Base-by-base conservation (phyloP, 2,113 vertebrate species). In the Nothobranchius furzeri region DNA sequence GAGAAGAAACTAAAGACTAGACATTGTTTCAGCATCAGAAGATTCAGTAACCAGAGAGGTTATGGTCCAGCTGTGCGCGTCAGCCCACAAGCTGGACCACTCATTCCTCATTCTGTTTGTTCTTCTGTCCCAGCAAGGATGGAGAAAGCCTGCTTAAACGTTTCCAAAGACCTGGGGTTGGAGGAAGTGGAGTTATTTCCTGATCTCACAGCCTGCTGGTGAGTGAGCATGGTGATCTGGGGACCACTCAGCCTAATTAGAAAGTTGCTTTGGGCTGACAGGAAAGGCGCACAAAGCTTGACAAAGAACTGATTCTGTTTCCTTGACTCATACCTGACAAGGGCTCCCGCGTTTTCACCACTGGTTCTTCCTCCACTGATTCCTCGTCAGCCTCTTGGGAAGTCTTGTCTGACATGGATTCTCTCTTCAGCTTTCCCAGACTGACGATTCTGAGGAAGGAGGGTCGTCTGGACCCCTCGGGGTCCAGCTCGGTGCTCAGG, bases 381-480 rank as follows among this genome's bases (percentile, higher is more conserved):
- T 89, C 85, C 73, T 91, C 87, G 30, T 94, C 92, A 0, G 84
- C 1, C 53, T 87, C 90, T 14, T 87, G 88, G 65, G 90, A 92
- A 11, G 89, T 90, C 1, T 93, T 92, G 88, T 95, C 93, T 6
- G 90, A 94, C 88, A 93, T 76, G 2, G 95, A 96, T 0, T 94
- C 93, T 0, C 93, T 89, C 60, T 85, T 92, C 58, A 93, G 88
- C 63, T 94, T 95, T 65, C 90, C 89, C n/a, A 94, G 90, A 3
- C 91, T 94, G 52, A 94, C 93, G 63, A 95, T 94, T 70, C 87
- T 91, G 79, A 96, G 90, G 88, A 95, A 95, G 37, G 93, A 92
- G 61, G 93, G 62, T 9, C 92, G 91, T 25, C 93, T 84, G 20
- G 86, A 85, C 0, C 90, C 73, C 25, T 90, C 90, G 2, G 79